Percentiles rank a stretch among this genome's conserved stretches.
Evolutionary conservation across 2,113 vertebrate genomes (phyloP).

Genomic region (Sitta europaea): DNA sequence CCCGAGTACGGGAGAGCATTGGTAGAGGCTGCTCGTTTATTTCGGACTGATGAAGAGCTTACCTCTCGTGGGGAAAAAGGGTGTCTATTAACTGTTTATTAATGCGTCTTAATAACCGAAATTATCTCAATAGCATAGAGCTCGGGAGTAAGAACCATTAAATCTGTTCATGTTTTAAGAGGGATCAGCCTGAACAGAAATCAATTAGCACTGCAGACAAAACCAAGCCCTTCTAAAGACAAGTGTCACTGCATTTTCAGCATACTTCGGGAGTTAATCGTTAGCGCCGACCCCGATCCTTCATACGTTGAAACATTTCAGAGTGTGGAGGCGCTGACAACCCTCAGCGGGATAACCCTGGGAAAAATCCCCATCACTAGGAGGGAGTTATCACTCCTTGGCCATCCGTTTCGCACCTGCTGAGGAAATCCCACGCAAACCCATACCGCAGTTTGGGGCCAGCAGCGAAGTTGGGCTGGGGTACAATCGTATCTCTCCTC

Average conservation of each 20-base stretch:
- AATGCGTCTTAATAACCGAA: slow-evolving; percentile 52
- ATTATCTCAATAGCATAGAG: slow-evolving; percentile 25
- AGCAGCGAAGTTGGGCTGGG: neutral
- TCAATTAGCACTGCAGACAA: slow-evolving; percentile 57
- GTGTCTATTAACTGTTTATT: slow-evolving; percentile 42
- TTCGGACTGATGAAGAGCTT: neutral
- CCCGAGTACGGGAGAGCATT: neutral
- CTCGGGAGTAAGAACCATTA: slow-evolving; percentile 59
- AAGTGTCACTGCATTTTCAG: slow-evolving; percentile 38
- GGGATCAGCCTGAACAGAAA: slow-evolving; percentile 56
- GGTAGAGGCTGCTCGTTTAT: neutral
- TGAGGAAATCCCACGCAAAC: neutral
- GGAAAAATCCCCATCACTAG: neutral
- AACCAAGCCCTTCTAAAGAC: slow-evolving; percentile 41
- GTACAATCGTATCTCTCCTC: fast-evolving
- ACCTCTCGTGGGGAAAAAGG: neutral
- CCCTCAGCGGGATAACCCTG: neutral
- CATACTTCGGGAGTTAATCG: slow-evolving; percentile 6
- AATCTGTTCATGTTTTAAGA: slow-evolving; percentile 61
- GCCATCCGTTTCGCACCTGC: neutral
- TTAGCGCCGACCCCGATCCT: neutral
- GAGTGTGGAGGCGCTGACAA: neutral
- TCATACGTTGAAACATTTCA: neutral
- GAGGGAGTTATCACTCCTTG: neutral
- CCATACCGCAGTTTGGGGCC: neutral